Evolutionary conservation across 2,888 invertebrate species (phyloP), one percentile per base, ranked within the genome.

Genomic region (Tipula helvola): DNA sequence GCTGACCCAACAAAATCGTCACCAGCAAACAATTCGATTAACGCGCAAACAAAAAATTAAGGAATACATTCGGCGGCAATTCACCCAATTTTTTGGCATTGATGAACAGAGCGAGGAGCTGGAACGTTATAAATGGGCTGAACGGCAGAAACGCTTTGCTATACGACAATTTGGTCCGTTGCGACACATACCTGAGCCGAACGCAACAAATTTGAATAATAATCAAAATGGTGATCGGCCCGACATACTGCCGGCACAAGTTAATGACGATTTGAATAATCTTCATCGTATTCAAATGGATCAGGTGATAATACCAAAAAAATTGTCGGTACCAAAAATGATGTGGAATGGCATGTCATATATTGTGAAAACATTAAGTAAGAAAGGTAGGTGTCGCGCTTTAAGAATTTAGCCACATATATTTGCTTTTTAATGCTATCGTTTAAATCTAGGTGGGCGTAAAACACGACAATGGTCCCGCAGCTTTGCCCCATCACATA

Each of bases 401-500:
- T 39, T 39, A 7, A 7, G 39, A 39, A 39, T 39, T 39, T 39
- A 7, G 5, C 12, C 36, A 13, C 41, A 28, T 84, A 16, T 39
- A 84, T 39, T 28, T 71, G 28, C 28, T 8, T 71, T 71, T 71
- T 71, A 71, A 16, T 84, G 7, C 39, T 8, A 39, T 16, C 16
- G 1, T 39, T 8, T 84, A 84, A 39, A 2, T 39, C 7, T 84
- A 84, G 84, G 85, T 85, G 85, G 86, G 36, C 89, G 94, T 90
- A 91, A 93, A 90, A 90, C 93, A 71, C 92, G 92, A 88, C 94
- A 95, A 89, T 95, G 94, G 93, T 96, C 96, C 41, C 93, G 96
- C 57, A 96, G 93, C 92, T 96, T 93, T 91, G 95, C 92, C 88
- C 94, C 93, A 88, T 92, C 93, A 88, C 90, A 92, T 89, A 89